Percentiles rank a stretch among this genome's conserved stretches.
These are phyloP conservation scores for Homalodisca vitripennis DNA, from an alignment of 1,140 invertebrate genomes.

Conservation along the genomic window DNA sequence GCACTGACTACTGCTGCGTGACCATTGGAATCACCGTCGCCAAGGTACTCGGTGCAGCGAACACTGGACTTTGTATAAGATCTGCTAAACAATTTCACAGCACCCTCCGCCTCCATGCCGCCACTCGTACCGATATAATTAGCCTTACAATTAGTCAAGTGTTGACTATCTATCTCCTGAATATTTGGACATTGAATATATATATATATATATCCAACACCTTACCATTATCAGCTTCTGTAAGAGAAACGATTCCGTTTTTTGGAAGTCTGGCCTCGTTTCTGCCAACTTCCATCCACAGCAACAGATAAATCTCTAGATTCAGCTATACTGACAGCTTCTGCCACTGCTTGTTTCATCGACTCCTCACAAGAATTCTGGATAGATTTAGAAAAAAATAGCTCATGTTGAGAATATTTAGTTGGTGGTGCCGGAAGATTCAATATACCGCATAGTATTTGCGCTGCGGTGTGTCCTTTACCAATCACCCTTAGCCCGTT, in stretches of 20 bases:
- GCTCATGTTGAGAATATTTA: constrained; percentile 16
- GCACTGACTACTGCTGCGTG: neutral
- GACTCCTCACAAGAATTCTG: neutral
- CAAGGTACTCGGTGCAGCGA: constrained; percentile 35
- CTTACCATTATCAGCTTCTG: constrained; percentile 12
- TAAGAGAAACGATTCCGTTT: constrained; percentile 30
- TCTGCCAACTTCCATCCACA: no score
- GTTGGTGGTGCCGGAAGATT: constrained; percentile 29
- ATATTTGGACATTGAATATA: constrained; percentile 28
- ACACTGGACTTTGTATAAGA: constrained; percentile 29
- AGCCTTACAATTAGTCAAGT: constrained; percentile 30
- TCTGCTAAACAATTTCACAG: constrained; percentile 20
- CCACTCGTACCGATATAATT: constrained; percentile 38
- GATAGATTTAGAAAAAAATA: neutral
- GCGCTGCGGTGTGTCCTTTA: constrained; percentile 4
- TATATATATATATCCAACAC: constrained; percentile 32
- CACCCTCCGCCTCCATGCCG: constrained; percentile 36
- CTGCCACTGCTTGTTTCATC: neutral
- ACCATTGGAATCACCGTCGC: constrained; percentile 35
- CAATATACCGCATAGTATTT: constrained; percentile 30
- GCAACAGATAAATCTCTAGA: constrained; percentile 28
- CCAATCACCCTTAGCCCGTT: constrained; percentile 18
- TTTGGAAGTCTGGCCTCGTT: constrained; percentile 36
- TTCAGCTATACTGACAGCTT: constrained; percentile 10
- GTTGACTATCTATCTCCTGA: neutral